Evolutionary conservation across 2,888 invertebrate species (phyloP).

Genomic region (Tetranychus piercei): DNA sequence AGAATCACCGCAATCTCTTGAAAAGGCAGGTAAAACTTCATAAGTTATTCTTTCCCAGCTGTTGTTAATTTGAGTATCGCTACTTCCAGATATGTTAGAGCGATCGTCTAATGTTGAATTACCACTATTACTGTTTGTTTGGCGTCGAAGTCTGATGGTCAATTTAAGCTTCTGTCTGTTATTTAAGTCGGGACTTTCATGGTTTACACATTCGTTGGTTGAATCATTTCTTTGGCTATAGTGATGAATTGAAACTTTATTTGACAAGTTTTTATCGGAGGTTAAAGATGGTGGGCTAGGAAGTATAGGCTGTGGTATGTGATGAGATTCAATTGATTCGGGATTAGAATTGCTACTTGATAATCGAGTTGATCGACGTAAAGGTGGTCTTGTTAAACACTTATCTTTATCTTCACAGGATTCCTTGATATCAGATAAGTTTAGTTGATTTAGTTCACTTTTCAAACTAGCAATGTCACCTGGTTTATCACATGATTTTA

Average conservation of each 20-base stretch:
- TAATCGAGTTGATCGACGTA: not conserved
- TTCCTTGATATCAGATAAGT: not conserved
- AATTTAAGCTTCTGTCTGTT: conserved; percentile 23
- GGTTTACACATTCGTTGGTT: conserved; percentile 14
- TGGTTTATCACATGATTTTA: not conserved
- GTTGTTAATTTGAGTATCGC: not conserved
- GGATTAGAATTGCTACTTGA: conserved; percentile 3
- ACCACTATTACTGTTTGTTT: conserved; percentile 8
- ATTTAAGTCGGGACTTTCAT: conserved; percentile 19
- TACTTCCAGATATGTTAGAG: not conserved
- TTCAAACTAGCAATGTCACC: not conserved
- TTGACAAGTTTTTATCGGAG: not conserved
- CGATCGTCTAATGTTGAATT: conserved; percentile 2
- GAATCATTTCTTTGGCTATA: conserved; percentile 6
- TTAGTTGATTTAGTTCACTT: not conserved
- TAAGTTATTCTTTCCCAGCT: conserved; percentile 32
- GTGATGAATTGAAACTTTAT: not conserved
- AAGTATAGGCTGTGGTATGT: not conserved
- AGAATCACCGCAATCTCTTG: conserved; percentile 15
- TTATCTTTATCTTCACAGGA: not conserved
- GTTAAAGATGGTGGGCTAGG: not conserved
- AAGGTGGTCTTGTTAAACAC: not conserved
- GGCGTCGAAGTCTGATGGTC: conserved; percentile 24
- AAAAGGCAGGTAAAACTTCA: conserved; percentile 16
- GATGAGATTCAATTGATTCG: conserved; percentile 5